Base-by-base conservation (phyloP, 2,888 invertebrate species). In the Andrena praecox region DNA sequence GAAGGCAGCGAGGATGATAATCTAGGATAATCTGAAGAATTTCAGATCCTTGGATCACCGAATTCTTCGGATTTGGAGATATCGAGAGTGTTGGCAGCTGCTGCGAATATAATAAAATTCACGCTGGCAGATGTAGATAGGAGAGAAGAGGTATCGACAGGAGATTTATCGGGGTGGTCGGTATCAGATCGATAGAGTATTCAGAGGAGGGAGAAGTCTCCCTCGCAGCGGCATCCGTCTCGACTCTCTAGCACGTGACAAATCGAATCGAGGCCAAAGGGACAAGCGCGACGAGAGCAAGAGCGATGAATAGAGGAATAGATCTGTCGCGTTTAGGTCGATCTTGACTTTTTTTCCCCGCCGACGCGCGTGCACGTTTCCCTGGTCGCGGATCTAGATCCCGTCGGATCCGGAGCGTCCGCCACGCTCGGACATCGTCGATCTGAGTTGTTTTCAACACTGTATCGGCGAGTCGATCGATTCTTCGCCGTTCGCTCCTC, bases 311-410 rank as follows among this genome's bases (percentile, higher is more conserved):
- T 73, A 80, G 84, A 66, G 80, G 70, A 84, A 77, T 76, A 84
- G 84, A 84, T 84, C 84, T 77, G 84, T 84, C 80, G 82, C 78
- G 83, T 84, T 80, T 80, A 77, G 76, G 69, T 82, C 75, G 74
- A 68, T 68, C 62, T 52, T 16, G 8, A 24, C 29, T 24, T 66
- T 70, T 66, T 70, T 64, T 75, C 59, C 68, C 48, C 8, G 3
- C 16, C 66, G 35, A 6, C 73, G 24, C 6, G 27, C 50, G 50
- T 50, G n/a, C 20, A 50, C 29, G 20, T 81, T 64, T 60, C 16
- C 50, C 71, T n/a, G 68, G 33, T 20, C n/a, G 42, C 56, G 68
- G 62, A 67, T 82, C 80, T 50, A 70, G 80, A 82, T 79, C 80
- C 33, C 56, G 35, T 33, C 5, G 69, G 74, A 81, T 79, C 69